Conservation (phyloP, 2,888 invertebrate genomes). For the Erebia aethiops region DNA sequence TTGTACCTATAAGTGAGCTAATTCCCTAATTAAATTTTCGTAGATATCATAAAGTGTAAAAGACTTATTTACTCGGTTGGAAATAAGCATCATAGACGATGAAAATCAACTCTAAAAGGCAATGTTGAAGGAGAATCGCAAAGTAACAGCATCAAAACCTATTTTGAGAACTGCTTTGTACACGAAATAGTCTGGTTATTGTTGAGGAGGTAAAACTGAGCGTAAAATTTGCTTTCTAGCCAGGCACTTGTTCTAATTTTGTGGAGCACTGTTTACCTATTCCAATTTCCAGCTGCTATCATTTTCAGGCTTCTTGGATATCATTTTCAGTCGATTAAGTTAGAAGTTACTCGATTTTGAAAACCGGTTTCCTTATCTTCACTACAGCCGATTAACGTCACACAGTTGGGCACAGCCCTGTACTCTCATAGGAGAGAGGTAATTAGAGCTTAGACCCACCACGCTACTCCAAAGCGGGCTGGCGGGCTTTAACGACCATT, state of each 20-base stretch:
- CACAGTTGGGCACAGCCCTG: too few relatives aligned
- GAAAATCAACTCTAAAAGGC: slow-evolving; percentile 29
- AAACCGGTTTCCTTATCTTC: background rate
- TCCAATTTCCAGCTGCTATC: too few relatives aligned
- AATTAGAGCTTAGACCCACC: too few relatives aligned
- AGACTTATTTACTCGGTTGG: too few relatives aligned
- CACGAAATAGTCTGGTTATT: slow-evolving; percentile 37
- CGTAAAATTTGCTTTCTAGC: slow-evolving; percentile 34
- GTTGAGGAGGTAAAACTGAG: slow-evolving; percentile 39
- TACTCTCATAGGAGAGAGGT: too few relatives aligned
- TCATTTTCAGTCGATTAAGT: background rate
- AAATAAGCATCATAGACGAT: slow-evolving; percentile 4
- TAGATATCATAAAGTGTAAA: background rate
- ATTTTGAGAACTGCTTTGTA: slow-evolving; percentile 37
- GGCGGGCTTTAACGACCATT: too few relatives aligned
- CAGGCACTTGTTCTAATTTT: slow-evolving; percentile 31
- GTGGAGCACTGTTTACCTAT: slow-evolving; percentile 4
- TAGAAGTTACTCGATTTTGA: background rate
- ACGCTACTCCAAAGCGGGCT: too few relatives aligned
- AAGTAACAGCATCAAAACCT: slow-evolving; percentile 36
- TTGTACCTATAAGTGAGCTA: background rate
- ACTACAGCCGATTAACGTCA: too few relatives aligned
- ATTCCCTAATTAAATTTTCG: background rate
- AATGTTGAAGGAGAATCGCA: slow-evolving; percentile 23
- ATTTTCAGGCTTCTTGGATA: background rate